These are phyloP conservation scores for Lytechinus variegatus DNA, from an alignment of 35 echinoderm and acorn worm genomes.

Conservation along the genomic window DNA sequence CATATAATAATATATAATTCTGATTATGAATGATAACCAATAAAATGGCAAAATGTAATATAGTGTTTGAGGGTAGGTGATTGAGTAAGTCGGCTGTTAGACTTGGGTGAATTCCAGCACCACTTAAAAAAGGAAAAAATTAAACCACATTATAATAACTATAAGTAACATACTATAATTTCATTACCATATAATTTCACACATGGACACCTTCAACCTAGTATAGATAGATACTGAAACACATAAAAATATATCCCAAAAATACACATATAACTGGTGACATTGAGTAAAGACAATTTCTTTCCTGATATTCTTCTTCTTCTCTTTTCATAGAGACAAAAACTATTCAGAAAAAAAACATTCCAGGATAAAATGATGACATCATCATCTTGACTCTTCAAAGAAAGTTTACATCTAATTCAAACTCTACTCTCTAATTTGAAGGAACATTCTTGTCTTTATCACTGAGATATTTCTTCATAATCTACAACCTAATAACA, in stretches of 20 bases:
- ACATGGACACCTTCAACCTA: not conserved
- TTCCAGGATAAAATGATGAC: not conserved
- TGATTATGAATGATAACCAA: conserved; percentile 18
- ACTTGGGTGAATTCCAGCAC: conserved; percentile 22
- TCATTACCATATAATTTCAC: not conserved
- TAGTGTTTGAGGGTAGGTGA: not conserved
- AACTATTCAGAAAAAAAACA: not conserved
- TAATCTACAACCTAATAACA: no score
- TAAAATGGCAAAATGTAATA: conserved; percentile 23
- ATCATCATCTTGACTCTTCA: not conserved
- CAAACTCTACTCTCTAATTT: not conserved
- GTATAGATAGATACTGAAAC: not conserved
- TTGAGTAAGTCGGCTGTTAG: not conserved
- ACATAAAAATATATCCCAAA: not conserved
- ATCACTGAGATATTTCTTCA: not conserved
- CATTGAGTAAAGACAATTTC: not conserved
- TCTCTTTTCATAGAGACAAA: not conserved
- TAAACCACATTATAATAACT: not conserved
- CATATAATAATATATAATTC: conserved; percentile 47
- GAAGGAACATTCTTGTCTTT: not conserved
- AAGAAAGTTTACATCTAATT: not conserved
- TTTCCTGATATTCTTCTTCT: not conserved
- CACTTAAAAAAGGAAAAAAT: not conserved
- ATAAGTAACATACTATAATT: not conserved
- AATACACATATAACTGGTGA: not conserved